A percentile compares a stretch with the other conserved stretches of the same genome.
phyloP scores from a whole-genome alignment of 2,888 invertebrate genomes.

The Disparrhopalites patrizii region DNA sequence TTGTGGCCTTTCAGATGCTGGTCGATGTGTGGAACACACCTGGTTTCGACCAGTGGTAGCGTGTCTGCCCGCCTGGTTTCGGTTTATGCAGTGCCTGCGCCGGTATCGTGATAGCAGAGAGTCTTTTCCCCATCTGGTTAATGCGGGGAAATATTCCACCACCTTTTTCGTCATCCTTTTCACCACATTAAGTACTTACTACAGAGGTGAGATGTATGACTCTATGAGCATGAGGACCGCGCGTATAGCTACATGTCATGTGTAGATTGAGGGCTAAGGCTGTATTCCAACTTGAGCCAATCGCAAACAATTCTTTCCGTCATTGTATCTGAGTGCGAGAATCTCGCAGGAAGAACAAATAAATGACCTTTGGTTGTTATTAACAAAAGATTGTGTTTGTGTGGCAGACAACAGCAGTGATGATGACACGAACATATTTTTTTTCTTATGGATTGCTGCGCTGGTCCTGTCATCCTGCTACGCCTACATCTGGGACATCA shows the following conservation, averaged over 20 bases:
- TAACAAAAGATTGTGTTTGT: too few species aligned
- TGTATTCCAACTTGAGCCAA: too few species aligned
- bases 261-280: too few species aligned
- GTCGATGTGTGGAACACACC: conserved; percentile 66
- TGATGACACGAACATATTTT: conserved; percentile 63
- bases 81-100: conserved; percentile 85
- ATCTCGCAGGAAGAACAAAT: too few species aligned
- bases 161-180: conserved; percentile 92
- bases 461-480: conserved; percentile 86
- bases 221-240: too few species aligned
- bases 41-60: conserved; percentile 79
- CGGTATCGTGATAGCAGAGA: conserved; percentile 91
- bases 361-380: too few species aligned
- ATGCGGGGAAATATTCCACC: conserved; percentile 97
- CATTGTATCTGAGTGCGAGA: too few species aligned
- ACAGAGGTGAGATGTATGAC: too few species aligned
- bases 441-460: conserved; percentile 84
- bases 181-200: conserved; percentile 64
- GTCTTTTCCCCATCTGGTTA: conserved; percentile 91
- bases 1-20: conserved; percentile 58
- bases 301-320: too few species aligned
- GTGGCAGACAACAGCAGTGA: neutral
- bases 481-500: conserved; percentile 96
- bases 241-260: too few species aligned
- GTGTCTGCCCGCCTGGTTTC: conserved; percentile 93